Base-by-base conservation (phyloP, 2,797 vertebrate species). In the Hybognathus amarus region DNA sequence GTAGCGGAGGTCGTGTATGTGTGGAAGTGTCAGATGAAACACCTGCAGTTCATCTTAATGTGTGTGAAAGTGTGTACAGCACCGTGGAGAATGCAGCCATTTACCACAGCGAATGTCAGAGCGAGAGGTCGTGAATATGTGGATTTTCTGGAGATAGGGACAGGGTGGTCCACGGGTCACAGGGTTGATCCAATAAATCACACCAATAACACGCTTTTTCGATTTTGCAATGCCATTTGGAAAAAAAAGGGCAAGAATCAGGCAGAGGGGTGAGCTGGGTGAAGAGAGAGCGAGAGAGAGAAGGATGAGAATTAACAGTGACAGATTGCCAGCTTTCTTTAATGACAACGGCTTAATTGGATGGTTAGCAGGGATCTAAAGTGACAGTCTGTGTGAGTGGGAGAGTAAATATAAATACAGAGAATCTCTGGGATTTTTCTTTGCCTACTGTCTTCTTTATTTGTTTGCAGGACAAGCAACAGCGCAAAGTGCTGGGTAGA, bases 311-410 rank as follows among this genome's bases (percentile, higher is more conserved):
- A 87, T 87, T 86, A 88, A 78, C 76, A 64, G 69, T 52, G 67
- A 50, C 78, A 66, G 68, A 71, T 81, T 88, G 86, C 86, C 87
- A 88, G 78, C 85, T 86, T 87, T 86, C 82, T 85, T 90, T 87
- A 88, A 88, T 85, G 84, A 87, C 70, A 88, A 85, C 66, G 66
- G 80, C 77, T 86, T 87, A 87, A 89, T 88, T 89, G 82, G 70
- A 75, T 87, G 69, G 79, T 84, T 87, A 89, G 85, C 83, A 56
- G 80, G 74, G 74, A 27, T 38, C 80, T 85, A 68, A 70, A 82
- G 63, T 74, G 76, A 86, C 86, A 69, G 74, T 7, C 79, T 78
- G 77, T 70, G 63, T 40, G 80, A 71, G 71, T 79, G 64, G 38
- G 77, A 79, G 45, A 78, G 85, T 76, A 86, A 86, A 85, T 83